Evolutionary conservation across 2,797 vertebrate species (phyloP).

Genomic region (Coregonus sp.): DNA sequence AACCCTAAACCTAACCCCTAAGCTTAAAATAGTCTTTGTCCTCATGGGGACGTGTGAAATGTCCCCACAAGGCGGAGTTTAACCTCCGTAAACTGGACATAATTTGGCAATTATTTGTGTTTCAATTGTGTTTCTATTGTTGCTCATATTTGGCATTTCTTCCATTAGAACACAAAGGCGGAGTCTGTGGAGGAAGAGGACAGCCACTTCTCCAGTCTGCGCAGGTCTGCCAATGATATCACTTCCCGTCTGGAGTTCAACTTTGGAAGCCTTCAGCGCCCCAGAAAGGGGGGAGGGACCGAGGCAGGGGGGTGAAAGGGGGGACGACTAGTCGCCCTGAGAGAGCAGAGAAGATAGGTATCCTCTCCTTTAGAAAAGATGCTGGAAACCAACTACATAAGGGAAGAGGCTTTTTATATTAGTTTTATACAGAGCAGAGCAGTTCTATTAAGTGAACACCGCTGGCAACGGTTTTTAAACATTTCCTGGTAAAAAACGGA

Average conservation of each 20-base stretch:
- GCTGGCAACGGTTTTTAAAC: no score
- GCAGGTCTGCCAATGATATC: no score
- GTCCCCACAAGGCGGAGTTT: conserved; percentile 73
- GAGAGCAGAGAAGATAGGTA: conserved; percentile 28
- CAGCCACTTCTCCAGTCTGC: conserved; percentile 45
- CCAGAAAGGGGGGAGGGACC: conserved; percentile 80
- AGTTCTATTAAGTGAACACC: neutral
- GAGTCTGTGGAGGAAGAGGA: conserved; percentile 79
- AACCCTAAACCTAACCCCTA: no score
- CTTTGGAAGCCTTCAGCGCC: no score
- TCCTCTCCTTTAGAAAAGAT: neutral
- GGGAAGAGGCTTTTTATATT: no score
- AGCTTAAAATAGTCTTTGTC: no score
- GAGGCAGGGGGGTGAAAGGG: conserved; percentile 64
- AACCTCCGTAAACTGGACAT: conserved; percentile 86
- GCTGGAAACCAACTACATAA: neutral
- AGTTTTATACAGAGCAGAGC: no score
- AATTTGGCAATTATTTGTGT: no score
- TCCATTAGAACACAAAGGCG: conserved; percentile 51
- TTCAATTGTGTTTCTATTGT: neutral
- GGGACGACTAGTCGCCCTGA: conserved; percentile 38
- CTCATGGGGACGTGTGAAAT: no score
- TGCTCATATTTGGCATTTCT: neutral
- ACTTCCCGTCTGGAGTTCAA: no score
- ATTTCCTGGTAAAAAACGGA: no score